These are phyloP conservation scores for Melierax canorus DNA, from an alignment of 2,113 vertebrate species.

Conservation along the genomic window DNA sequence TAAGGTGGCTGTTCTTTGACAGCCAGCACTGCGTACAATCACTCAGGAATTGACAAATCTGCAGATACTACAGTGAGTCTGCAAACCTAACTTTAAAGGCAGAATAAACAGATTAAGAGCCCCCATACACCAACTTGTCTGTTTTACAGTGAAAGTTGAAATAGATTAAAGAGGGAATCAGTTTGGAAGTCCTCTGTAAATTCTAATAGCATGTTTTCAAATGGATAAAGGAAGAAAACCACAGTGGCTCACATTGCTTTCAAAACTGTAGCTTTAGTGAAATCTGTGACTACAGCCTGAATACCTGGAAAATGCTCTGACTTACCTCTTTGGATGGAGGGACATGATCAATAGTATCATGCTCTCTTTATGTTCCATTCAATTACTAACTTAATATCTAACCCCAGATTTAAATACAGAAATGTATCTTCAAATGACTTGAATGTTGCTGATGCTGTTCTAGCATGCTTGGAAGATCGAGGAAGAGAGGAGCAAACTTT, in stretches of 20 bases:
- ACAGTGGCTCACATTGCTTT: conserved; percentile 39
- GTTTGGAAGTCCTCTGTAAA: conserved; percentile 53
- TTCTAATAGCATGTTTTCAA: conserved; percentile 16
- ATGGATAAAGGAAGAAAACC: conserved; percentile 3
- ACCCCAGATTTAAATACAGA: background rate
- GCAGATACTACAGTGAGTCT: conserved; percentile 42
- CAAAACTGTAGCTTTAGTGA: conserved; percentile 44
- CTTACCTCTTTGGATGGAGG: background rate
- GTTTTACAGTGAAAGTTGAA: background rate
- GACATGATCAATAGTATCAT: background rate
- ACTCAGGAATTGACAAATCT: conserved; percentile 71
- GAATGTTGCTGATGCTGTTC: background rate
- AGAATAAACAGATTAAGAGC: background rate
- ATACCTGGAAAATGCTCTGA: background rate
- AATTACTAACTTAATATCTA: background rate
- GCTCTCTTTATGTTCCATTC: background rate
- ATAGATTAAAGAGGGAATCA: conserved; percentile 27
- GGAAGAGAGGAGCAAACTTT: background rate
- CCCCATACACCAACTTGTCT: background rate
- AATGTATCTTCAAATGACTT: background rate
- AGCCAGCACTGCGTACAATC: conserved; percentile 66
- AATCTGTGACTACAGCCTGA: background rate
- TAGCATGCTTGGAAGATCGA: background rate
- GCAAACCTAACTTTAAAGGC: background rate
- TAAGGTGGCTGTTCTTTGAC: conserved; percentile 46